Base-by-base conservation (phyloP, 2,888 invertebrate species). In the Megalurothrips usitatus region DNA sequence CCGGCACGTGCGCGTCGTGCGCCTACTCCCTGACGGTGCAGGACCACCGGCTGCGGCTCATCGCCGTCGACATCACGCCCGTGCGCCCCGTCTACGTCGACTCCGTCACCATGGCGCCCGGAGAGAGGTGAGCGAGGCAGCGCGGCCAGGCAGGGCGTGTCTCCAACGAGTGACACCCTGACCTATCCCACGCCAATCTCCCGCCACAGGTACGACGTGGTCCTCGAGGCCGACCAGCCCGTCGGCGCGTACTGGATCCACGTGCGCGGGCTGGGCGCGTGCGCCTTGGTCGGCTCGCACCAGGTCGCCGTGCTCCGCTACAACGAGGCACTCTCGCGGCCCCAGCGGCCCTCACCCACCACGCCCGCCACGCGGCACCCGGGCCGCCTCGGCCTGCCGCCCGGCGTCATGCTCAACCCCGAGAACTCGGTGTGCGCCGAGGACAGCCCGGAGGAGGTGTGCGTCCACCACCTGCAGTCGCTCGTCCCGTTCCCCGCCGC, bases 1-100 rank as follows among this genome's bases (percentile, higher is more conserved):
- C 91, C 82, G 90, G 89, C 2, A 87, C 90, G 34, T 89, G 89
- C 19, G 85, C 90, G 4, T 88, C 89, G 81, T 91, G 91, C 83
- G 89, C 90, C 0, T 84, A 89, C 14, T 84, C 86, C 52, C 83
- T 90, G 19, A 88, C 87, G 11, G 86, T 91, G 78, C 88, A 91
- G 81, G 85, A 86, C 10, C 91, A 91, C 84, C 87, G 86, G 23
- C 84, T 91, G 85, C 86, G 86, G 17, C 86, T 90, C 28, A 89
- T 91, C 81, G 88, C 90, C 1, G 86, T 87, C 0, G 91, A 91
- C 83, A 90, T 90, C 0, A 87, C 86, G 84, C 87, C 89, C 0
- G 88, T 90, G 6, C 87, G 88, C 84, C 89, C 90, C 2, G 86
- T 87, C 12, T 82, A 84, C 0, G 87, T 89, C 10, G 86, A 86